phyloP scores from a whole-genome alignment of 1,140 invertebrate genomes.

The Drosophila navojoa region DNA sequence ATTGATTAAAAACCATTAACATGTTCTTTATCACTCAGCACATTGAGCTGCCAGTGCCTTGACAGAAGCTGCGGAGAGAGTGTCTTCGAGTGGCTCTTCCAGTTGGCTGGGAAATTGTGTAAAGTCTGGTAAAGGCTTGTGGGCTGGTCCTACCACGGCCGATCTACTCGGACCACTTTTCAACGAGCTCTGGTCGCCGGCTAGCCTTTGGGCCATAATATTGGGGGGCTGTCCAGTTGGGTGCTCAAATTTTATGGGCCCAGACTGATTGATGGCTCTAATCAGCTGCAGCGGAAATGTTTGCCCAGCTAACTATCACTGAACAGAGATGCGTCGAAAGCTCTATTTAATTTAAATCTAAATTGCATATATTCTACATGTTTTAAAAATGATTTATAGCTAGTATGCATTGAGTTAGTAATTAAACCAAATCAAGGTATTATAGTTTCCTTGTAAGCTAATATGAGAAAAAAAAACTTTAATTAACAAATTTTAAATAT shows the following conservation, averaged over 20 bases:
- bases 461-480: too few species aligned
- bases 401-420: too few species aligned
- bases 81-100: conserved; percentile 24
- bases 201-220: conserved; percentile 1
- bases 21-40: conserved; percentile 82
- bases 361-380: neutral
- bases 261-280: conserved; percentile 51
- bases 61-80: neutral
- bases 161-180: neutral
- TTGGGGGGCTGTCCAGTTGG: conserved; percentile 53
- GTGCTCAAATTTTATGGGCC: conserved; percentile 72
- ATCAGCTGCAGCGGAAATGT: conserved; percentile 42
- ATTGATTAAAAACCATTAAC: conserved; percentile 82
- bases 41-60: conserved; percentile 17
- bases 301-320: neutral
- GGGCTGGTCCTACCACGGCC: neutral
- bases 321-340: too few species aligned
- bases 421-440: too few species aligned
- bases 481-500: too few species aligned
- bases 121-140: conserved; percentile 26
- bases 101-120: conserved; percentile 20
- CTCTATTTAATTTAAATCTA: neutral
- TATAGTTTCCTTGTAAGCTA: too few species aligned
- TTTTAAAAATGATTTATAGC: too few species aligned
- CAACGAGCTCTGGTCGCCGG: neutral